phyloP scores from a whole-genome alignment of 2,888 invertebrate genomes.

The Lagria hirta region DNA sequence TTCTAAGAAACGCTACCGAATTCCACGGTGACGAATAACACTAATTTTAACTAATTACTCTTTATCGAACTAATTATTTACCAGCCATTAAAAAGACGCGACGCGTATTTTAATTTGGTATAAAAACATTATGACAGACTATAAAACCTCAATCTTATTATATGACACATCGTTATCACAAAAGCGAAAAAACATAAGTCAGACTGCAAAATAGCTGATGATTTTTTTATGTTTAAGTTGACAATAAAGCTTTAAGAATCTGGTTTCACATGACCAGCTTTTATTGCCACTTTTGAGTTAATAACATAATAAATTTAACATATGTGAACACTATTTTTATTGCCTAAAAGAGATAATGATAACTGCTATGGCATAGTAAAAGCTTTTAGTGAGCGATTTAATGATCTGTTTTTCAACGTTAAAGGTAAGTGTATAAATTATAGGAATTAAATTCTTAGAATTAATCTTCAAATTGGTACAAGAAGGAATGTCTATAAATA shows the following conservation, averaged over 20 bases:
- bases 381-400: conserved; percentile 43
- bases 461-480: conserved; percentile 9
- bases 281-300: conserved; percentile 50
- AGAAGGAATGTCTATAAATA: conserved; percentile 12
- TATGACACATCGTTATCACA: too few species aligned
- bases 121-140: too few species aligned
- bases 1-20: too few species aligned
- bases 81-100: too few species aligned
- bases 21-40: too few species aligned
- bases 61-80: too few species aligned
- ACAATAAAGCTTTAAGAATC: conserved; percentile 42
- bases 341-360: conserved; percentile 41
- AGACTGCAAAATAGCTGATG: too few species aligned
- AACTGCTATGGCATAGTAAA: conserved; percentile 39
- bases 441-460: conserved; percentile 31
- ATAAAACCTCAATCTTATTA: too few species aligned
- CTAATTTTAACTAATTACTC: too few species aligned
- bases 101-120: too few species aligned
- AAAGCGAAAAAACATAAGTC: too few species aligned
- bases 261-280: conserved; percentile 43
- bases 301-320: conserved; percentile 54
- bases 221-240: conserved; percentile 41
- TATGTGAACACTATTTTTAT: conserved; percentile 52
- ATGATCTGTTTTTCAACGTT: conserved; percentile 37
- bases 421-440: conserved; percentile 37